These are phyloP conservation scores for Aphelocoma coerulescens DNA, from an alignment of 2,113 vertebrate species.

Conservation along the genomic window DNA sequence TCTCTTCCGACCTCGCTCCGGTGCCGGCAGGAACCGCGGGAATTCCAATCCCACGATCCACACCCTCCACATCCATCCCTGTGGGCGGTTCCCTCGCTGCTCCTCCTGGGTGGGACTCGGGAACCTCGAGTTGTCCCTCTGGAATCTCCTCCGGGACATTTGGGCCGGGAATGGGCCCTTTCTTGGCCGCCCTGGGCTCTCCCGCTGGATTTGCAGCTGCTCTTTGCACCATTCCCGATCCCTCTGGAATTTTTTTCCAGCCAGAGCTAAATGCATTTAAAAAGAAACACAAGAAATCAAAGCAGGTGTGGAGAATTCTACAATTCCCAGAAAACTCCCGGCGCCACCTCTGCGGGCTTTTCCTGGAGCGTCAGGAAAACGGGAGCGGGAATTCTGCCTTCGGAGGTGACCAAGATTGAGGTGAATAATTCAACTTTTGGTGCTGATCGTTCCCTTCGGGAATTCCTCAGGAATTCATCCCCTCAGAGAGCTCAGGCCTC, in stretches of 20 bases:
- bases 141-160: neutral
- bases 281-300: constrained; percentile 74
- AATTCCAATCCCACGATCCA: neutral
- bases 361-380: neutral
- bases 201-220: constrained; percentile 52
- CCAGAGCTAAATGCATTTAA: constrained; percentile 71
- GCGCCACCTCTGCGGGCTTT: neutral
- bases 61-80: neutral
- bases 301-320: constrained; percentile 59
- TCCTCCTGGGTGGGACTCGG: neutral
- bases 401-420: neutral
- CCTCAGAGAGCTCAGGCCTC: neutral
- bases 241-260: constrained; percentile 69
- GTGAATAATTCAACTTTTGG: neutral
- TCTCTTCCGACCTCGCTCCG: neutral
- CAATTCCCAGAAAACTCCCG: constrained; percentile 45
- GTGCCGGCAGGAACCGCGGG: neutral
- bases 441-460: neutral
- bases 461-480: neutral
- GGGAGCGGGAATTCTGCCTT: neutral
- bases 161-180: neutral
- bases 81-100: neutral
- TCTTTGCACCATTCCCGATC: constrained; percentile 60
- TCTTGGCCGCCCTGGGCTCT: constrained; percentile 63
- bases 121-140: neutral